These are phyloP conservation scores for Ochropacha duplaris DNA, from an alignment of 2,888 invertebrate genomes.

Conservation along the genomic window DNA sequence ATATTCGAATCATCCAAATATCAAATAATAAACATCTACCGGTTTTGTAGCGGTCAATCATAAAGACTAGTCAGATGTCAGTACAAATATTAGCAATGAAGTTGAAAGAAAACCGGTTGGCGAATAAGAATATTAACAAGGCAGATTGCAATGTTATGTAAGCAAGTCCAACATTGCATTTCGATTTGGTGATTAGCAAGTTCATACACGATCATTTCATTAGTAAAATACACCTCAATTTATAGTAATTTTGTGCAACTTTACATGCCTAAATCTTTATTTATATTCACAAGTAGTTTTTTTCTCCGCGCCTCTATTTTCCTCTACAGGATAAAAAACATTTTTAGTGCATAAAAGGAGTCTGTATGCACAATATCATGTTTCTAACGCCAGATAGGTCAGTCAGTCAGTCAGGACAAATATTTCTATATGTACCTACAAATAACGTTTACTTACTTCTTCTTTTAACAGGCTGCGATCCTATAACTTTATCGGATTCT, in stretches of 20 bases:
- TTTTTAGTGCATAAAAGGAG: too few relatives aligned
- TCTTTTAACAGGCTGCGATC: constrained; percentile 70
- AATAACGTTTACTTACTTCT: constrained; percentile 60
- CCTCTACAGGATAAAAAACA: too few relatives aligned
- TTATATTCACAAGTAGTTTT: too few relatives aligned
- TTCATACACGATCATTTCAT: background rate
- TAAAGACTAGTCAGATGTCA: background rate
- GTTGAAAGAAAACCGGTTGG: background rate
- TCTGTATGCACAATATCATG: too few relatives aligned
- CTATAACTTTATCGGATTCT: constrained; percentile 56
- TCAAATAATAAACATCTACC: background rate
- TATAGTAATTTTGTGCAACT: background rate
- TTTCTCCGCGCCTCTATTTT: too few relatives aligned
- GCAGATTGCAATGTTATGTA: background rate
- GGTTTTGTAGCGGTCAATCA: background rate
- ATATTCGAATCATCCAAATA: background rate
- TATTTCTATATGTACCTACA: too few relatives aligned
- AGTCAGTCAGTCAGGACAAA: too few relatives aligned
- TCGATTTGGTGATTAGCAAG: background rate
- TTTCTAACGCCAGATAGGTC: too few relatives aligned
- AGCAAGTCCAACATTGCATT: background rate
- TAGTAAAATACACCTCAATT: background rate
- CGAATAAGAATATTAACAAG: background rate
- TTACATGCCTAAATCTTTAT: too few relatives aligned
- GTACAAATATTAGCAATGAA: too few relatives aligned